Percentiles rank a stretch among this genome's conserved stretches.
Conservation (phyloP, 1,140 invertebrate genomes). For the Cydia strobilella region DNA sequence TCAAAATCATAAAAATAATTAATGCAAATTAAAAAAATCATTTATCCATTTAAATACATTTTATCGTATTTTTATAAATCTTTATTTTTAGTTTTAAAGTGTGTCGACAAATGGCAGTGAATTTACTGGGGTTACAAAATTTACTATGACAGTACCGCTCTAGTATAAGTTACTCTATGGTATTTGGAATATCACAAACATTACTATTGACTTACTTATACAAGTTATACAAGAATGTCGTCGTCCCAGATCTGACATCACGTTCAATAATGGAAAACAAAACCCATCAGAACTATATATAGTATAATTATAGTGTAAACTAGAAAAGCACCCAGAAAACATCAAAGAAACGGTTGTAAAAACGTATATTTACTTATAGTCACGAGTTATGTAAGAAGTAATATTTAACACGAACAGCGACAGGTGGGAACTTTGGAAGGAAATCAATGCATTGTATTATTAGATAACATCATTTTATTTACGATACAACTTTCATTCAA, state of each 20-base stretch:
- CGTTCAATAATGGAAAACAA: neutral
- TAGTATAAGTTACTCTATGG: no score
- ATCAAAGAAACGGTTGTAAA: neutral
- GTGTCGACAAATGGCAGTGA: no score
- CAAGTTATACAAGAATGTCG: neutral
- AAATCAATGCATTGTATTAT: constrained; percentile 11
- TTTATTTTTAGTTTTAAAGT: no score
- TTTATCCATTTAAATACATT: no score
- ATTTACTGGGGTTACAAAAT: no score
- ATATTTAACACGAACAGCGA: neutral
- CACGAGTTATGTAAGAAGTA: neutral
- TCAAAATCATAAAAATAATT: no score
- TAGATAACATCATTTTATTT: neutral
- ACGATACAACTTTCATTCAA: constrained; percentile 22
- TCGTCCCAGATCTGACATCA: neutral
- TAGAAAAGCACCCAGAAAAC: neutral
- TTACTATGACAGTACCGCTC: no score
- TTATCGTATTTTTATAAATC: no score
- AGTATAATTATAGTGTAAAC: no score
- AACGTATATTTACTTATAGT: constrained; percentile 5
- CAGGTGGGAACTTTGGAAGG: neutral
- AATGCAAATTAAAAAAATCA: no score
- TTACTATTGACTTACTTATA: neutral
- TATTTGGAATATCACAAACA: no score
- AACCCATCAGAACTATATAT: neutral